A percentile compares a stretch with the other conserved stretches of the same genome.
Conservation (phyloP, 1,140 invertebrate genomes). For the Phenacoccus solenopsis region DNA sequence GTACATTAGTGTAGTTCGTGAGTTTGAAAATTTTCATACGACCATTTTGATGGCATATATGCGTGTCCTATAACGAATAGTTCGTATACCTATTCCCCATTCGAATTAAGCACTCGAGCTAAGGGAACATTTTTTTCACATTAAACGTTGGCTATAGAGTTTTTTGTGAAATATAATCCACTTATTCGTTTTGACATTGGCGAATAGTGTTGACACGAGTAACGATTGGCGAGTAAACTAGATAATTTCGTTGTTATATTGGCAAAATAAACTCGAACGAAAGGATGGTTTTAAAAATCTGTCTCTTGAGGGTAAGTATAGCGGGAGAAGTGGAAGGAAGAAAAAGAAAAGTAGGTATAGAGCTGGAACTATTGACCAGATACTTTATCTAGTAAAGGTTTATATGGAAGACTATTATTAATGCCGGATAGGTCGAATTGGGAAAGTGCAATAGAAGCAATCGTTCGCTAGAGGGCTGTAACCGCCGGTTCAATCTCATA, state of each 20-base stretch:
- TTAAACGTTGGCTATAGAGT: no score
- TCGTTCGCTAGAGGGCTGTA: background rate
- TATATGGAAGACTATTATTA: background rate
- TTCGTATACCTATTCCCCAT: no score
- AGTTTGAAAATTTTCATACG: no score
- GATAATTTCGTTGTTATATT: background rate
- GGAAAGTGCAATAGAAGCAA: background rate
- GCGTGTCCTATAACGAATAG: no score
- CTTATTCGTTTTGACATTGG: no score
- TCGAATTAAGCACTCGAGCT: no score
- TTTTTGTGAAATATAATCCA: no score
- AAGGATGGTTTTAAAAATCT: background rate
- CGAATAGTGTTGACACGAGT: no score
- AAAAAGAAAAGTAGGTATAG: background rate
- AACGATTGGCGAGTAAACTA: background rate
- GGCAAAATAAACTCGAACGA: background rate
- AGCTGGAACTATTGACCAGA: background rate
- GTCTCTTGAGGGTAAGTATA: background rate
- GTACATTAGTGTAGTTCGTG: no score
- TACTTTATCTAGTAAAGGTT: background rate
- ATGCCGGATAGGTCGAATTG: background rate
- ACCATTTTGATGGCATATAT: no score
- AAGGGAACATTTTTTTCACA: no score
- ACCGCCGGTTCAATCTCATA: constrained; percentile 1
- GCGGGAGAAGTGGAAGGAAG: background rate